Evolutionary conservation across 2,797 vertebrate species (phyloP), one percentile per base, ranked within the genome.

Genomic region (Sebastes baramenuke): DNA sequence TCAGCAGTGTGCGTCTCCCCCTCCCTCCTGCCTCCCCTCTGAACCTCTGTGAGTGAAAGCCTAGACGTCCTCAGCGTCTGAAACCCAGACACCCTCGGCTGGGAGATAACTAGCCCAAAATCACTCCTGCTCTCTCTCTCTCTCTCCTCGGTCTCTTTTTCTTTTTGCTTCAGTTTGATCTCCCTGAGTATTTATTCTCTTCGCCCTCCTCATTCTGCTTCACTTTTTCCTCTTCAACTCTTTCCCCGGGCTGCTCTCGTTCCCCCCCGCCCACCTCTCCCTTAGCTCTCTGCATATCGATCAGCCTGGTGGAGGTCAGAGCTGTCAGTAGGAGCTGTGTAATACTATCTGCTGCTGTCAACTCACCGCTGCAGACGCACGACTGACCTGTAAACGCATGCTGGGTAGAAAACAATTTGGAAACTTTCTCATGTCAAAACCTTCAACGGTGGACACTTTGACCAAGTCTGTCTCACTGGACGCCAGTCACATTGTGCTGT

Each of bases 291-390:
- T 72, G 78, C 74, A 29, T 90, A 93, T 94, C 82, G 91, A 94
- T 94, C 90, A 86, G 87, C 72, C 81, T 8, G 62, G 67, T 83
- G 87, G 88, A 92, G 93, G 93, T 92, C 88, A 87, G 73, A 75
- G 90, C 92, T 89, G 90, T 88, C 89, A 90, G 88, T 85, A 70
- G 85, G 91, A 92, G 82, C 87, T 76, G 84, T 91, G 92, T 90
- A 94, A 94, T 74, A 92, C 87, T 91, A 95, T 93, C 93, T 92
- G 77, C 85, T 73, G 92, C 92, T 92, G 92, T 92, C 93, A 92
- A 12, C 75, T 85, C 64, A 18, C 83, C 38, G 67, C 88, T 82
- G 91, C 92, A 84, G 73, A 92, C 38, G 67, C 87, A 82, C 52
- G 80, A 70, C 86, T 77, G 88, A 91, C 79, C 92, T 93, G 91